These are phyloP conservation scores for Sula dactylatra DNA, from an alignment of 2,113 vertebrate genomes.

Conservation along the genomic window DNA sequence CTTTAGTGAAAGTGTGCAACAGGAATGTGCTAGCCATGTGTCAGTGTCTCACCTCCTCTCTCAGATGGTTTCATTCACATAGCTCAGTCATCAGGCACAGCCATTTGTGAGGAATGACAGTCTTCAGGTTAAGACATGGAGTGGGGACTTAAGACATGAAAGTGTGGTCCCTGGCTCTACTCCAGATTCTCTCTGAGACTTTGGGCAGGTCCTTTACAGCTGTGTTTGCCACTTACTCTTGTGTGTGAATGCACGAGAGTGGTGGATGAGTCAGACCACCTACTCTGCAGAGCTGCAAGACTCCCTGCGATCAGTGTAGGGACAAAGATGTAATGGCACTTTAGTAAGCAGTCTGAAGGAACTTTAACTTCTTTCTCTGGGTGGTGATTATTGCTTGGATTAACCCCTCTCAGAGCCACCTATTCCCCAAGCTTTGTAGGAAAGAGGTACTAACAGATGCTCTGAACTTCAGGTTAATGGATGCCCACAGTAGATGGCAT, in stretches of 20 bases:
- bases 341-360: not conserved
- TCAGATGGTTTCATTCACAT: fast-evolving
- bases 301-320: not conserved
- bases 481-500: not conserved
- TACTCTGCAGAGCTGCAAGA: not conserved
- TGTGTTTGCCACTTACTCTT: not conserved
- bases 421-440: not conserved
- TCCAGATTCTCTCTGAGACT: not conserved
- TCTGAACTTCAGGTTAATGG: not conserved
- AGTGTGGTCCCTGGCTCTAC: fast-evolving
- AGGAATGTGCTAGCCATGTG: not conserved
- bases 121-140: not conserved
- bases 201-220: not conserved
- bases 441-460: not conserved
- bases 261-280: not conserved
- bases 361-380: not conserved
- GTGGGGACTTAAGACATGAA: not conserved
- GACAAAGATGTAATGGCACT: not conserved
- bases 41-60: not conserved
- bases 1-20: not conserved
- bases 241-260: not conserved
- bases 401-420: not conserved
- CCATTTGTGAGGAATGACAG: not conserved
- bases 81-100: not conserved
- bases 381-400: not conserved